Evolutionary conservation across 2,113 vertebrate species (phyloP), one percentile per base, ranked within the genome.

Genomic region (Kobus ellipsiprymnus): DNA sequence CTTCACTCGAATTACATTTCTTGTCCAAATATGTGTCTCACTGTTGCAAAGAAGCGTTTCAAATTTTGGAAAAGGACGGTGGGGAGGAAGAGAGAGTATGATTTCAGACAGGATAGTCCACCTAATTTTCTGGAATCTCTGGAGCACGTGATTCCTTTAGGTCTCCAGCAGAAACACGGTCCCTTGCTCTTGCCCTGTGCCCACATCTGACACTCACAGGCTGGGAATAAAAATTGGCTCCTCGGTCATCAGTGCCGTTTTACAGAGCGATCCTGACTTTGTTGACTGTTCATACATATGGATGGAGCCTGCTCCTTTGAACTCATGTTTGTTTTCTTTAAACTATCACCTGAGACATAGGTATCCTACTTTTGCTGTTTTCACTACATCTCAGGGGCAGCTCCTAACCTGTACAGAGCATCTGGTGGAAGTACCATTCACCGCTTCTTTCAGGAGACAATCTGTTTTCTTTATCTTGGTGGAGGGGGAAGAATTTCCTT

Each of bases 341-440:
- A 97, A 98, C 81, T 93, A 94, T 96, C 96, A 78, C 86, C 15
- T 30, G 93, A 98, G 98, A 98, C 97, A 98, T 98, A 90, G 99
- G 99, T 98, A 98, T 99, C 98, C 97, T 98, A 92, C 25, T 98
- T 98, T 98, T 97, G 94, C 96, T 97, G 97, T 96, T 98, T 97
- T 33, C 33, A 90, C 96, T 97, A 89, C 71, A n/a, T 78, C 33
- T 87, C 87, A 59, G 87, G 95, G 95, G 82, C 96, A 87, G 97
- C 98, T 98, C 96, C 95, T 91, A 11, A 98, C 97, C 98, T 98
- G 98, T 97, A 94, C 96, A 97, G 98, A 96, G 97, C 78, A 92
- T 92, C 40, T 30, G 64, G 44, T 25, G 92, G 95, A 57, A 89
- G 94, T 97, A 97, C 97, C 96, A 14, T 40, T 67, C 5, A 84